Percentiles rank a stretch among this genome's conserved stretches.
phyloP scores from a whole-genome alignment of 2,797 vertebrate genomes.

The Xenops minutus region DNA sequence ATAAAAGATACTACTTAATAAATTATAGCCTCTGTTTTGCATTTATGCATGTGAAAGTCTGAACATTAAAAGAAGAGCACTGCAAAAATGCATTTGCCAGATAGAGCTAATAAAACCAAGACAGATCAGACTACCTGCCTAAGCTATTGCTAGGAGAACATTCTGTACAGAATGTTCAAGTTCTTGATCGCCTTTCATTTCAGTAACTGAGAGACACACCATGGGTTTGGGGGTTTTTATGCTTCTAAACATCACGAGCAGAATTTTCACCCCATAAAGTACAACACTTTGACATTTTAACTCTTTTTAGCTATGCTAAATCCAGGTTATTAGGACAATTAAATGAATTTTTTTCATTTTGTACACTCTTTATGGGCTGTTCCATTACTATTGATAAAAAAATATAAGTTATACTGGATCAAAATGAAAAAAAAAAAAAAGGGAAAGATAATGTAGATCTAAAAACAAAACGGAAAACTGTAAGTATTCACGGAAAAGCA shows the following conservation, averaged over 20 bases:
- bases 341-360: not conserved
- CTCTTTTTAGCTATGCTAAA: not conserved
- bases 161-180: not conserved
- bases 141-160: not conserved
- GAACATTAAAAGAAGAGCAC: not conserved
- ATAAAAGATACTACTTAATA: not conserved
- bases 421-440: not conserved
- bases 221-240: fast-evolving
- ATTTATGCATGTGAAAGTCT: not conserved
- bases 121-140: not conserved
- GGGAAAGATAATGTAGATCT: not conserved
- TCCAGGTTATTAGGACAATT: not conserved
- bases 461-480: not conserved
- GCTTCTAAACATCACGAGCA: not conserved
- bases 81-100: not conserved
- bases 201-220: not conserved
- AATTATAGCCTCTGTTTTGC: not conserved
- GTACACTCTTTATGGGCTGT: not conserved
- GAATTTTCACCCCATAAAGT: not conserved
- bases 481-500: not conserved
- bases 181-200: not conserved
- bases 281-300: not conserved
- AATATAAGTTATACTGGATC: not conserved
- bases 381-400: not conserved
- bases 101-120: not conserved